phyloP scores from a whole-genome alignment of 2,888 invertebrate genomes.

The Pachydiplax longipennis region DNA sequence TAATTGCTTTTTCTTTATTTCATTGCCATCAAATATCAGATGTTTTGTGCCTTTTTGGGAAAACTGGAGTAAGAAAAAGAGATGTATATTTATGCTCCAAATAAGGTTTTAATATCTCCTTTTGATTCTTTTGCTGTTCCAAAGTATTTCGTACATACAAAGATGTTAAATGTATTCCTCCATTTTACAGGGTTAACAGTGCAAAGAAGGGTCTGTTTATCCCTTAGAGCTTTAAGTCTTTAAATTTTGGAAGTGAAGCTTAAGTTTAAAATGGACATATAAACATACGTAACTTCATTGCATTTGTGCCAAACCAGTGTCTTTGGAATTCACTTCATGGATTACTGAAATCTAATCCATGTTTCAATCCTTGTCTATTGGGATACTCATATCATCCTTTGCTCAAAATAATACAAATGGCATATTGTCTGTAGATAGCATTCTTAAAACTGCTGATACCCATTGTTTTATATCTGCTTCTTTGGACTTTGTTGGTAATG shows the following conservation, averaged over 20 bases:
- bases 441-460: not conserved
- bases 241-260: not conserved
- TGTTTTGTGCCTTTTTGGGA: not conserved
- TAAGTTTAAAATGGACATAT: not conserved
- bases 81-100: not conserved
- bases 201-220: not conserved
- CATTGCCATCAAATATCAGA: not conserved
- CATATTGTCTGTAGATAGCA: not conserved
- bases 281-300: not conserved
- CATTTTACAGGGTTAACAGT: conserved; percentile 17
- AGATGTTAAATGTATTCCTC: not conserved
- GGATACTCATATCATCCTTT: conserved; percentile 23
- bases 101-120: not conserved
- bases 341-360: not conserved
- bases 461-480: not conserved
- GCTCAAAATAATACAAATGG: not conserved
- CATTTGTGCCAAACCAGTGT: not conserved
- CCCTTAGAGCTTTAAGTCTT: not conserved
- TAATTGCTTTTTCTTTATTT: not conserved
- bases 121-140: not conserved
- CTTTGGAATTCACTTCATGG: not conserved
- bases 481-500: not conserved
- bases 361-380: too few relatives aligned
- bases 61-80: not conserved
- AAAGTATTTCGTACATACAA: not conserved